These are phyloP conservation scores for Paralichthys olivaceus DNA, from an alignment of 2,113 vertebrate species.

Conservation along the genomic window DNA sequence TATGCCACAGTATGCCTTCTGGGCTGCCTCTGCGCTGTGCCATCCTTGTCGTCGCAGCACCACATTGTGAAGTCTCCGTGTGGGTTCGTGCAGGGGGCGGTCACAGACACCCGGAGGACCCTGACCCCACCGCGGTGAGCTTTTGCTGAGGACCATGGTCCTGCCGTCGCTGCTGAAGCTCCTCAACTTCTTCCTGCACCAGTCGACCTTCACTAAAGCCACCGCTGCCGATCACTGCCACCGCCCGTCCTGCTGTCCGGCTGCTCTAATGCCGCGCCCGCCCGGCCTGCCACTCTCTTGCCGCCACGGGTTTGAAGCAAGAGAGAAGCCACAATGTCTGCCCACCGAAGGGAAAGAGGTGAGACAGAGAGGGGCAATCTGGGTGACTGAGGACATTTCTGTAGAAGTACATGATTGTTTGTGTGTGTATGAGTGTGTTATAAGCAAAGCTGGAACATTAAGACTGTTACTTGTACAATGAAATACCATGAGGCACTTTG, in stretches of 20 bases:
- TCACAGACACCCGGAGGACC: slow-evolving; percentile 28
- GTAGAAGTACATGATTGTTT: not conserved
- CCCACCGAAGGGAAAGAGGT: slow-evolving; percentile 78
- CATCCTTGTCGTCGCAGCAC: slow-evolving; percentile 9
- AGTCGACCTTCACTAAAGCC: slow-evolving; percentile 51
- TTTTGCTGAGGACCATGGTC: slow-evolving; percentile 81
- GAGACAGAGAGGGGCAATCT: slow-evolving; percentile 43
- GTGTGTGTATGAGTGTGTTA: not conserved
- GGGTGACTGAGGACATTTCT: not conserved
- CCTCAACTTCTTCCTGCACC: slow-evolving; percentile 78
- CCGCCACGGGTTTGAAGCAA: slow-evolving; percentile 73
- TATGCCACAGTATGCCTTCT: not conserved
- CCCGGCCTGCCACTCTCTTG: slow-evolving; percentile 68
- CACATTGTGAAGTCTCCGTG: slow-evolving; percentile 16
- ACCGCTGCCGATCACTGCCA: slow-evolving; percentile 1
- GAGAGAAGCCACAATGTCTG: slow-evolving; percentile 45
- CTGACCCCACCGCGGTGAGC: slow-evolving; percentile 51
- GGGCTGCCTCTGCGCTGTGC: slow-evolving; percentile 25
- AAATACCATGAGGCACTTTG: no score
- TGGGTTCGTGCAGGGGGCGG: not conserved
- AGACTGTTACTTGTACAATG: no score
- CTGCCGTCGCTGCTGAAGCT: slow-evolving; percentile 78
- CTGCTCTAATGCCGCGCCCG: slow-evolving; percentile 79
- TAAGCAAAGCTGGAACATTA: no score
- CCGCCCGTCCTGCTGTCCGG: slow-evolving; percentile 49